phyloP scores from a whole-genome alignment of 2,797 vertebrate genomes.

The Gobionotothen gibberifrons region DNA sequence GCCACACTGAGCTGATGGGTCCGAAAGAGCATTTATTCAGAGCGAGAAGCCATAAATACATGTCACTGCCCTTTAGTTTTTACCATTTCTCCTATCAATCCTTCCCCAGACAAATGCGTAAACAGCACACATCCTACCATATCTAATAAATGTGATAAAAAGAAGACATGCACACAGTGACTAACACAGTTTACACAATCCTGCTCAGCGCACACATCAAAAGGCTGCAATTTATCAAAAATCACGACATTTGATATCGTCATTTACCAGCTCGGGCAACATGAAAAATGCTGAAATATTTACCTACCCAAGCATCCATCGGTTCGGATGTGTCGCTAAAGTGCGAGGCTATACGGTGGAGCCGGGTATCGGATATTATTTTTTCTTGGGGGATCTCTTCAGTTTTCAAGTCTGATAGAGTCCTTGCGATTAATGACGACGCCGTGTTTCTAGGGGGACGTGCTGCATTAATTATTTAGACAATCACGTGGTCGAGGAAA shows the following conservation, averaged over 20 bases:
- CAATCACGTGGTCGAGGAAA: conserved; percentile 98
- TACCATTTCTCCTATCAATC: conserved; percentile 49
- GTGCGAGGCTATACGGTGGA: conserved; percentile 86
- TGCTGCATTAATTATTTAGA: conserved; percentile 99
- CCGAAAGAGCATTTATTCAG: conserved; percentile 64
- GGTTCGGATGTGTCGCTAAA: conserved; percentile 88
- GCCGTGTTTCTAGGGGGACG: conserved; percentile 99
- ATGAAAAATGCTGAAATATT: conserved; percentile 92
- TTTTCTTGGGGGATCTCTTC: conserved; percentile 99
- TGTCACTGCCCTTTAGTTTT: conserved; percentile 56
- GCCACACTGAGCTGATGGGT: conserved; percentile 51
- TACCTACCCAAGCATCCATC: conserved; percentile 94
- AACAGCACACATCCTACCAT: conserved; percentile 13
- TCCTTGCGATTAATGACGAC: conserved; percentile 99
- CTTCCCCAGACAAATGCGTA: conserved; percentile 17
- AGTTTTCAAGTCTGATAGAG: conserved; percentile 99
- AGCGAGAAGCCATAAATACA: conserved; percentile 64
- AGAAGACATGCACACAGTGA: conserved; percentile 49
- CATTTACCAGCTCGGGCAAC: conserved; percentile 89
- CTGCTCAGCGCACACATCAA: conserved; percentile 87
- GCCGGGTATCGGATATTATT: conserved; percentile 93
- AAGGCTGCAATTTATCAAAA: conserved; percentile 93
- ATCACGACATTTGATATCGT: conserved; percentile 89
- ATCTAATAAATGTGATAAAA: conserved; percentile 10
- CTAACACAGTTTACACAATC: conserved; percentile 56